A percentile compares a stretch with the other conserved stretches of the same genome.
phyloP scores from a whole-genome alignment of 2,888 invertebrate genomes.

The Diachrysia chrysitis region DNA sequence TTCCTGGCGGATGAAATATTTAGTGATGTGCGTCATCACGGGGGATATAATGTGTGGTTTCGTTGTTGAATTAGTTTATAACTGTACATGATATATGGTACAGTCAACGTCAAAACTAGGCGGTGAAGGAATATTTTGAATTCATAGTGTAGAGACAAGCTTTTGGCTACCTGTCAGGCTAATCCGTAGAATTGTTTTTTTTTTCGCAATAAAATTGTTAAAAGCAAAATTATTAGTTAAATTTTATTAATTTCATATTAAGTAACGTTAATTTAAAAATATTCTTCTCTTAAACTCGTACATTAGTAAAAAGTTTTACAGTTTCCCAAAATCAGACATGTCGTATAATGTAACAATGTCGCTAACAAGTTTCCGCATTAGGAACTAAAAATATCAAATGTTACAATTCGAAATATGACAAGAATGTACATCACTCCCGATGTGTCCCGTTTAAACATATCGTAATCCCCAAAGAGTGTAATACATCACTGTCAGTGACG shows the following conservation, averaged over 20 bases:
- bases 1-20: conserved; percentile 46
- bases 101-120: background rate
- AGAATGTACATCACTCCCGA: conserved; percentile 44
- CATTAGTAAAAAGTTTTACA: background rate
- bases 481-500: conserved; percentile 76
- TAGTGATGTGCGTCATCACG: conserved; percentile 37
- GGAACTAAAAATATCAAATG: conserved; percentile 22
- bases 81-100: background rate
- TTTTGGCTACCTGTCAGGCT: too few relatives aligned
- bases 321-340: too few relatives aligned
- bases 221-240: too few relatives aligned
- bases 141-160: background rate
- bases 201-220: too few relatives aligned
- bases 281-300: too few relatives aligned
- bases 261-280: too few relatives aligned
- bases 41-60: conserved; percentile 22
- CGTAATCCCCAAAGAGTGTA: conserved; percentile 61
- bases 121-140: background rate
- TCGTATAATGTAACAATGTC: background rate
- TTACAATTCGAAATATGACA: conserved; percentile 27
- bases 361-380: background rate
- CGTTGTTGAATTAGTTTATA: conserved; percentile 7
- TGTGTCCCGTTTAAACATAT: conserved; percentile 52
- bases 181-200: too few relatives aligned
- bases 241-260: too few relatives aligned